Evolutionary conservation across 2,113 vertebrate genomes (phyloP), one percentile per base, ranked within the genome.

Genomic region (Ahaetulla prasina): DNA sequence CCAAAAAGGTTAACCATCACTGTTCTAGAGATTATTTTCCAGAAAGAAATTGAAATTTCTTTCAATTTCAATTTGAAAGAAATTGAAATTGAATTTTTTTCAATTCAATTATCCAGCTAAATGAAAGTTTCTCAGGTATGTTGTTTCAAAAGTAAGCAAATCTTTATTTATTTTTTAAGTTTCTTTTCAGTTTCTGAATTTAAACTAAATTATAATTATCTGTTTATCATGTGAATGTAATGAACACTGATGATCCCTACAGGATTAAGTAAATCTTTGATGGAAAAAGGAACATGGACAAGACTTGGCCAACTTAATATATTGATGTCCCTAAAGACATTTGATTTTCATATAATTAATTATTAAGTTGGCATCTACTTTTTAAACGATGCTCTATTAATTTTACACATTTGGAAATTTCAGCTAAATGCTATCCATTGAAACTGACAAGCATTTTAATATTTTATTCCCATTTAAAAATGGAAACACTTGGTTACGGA

Each of bases 21-120:
- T 47, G 5, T 47, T 47, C 45, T 93, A 93, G 90, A 96, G 95
- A 90, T 68, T 85, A 94, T 93, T 96, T 93, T 96, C 92, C 57
- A 47, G 88, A 60, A 91, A n/a, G n/a, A 16, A 68, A 92, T 88
- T n/a, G n/a, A n/a, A n/a, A n/a, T n/a, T n/a, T n/a, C n/a, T n/a
- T n/a, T n/a, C n/a, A n/a, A n/a, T n/a, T n/a, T n/a, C n/a, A n/a
- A n/a, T n/a, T n/a, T n/a, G n/a, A n/a, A n/a, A n/a, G n/a, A n/a
- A n/a, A n/a, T n/a, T n/a, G n/a, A n/a, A n/a, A n/a, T n/a, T n/a
- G n/a, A n/a, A n/a, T n/a, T n/a, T n/a, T n/a, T n/a, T n/a, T n/a
- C n/a, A n/a, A n/a, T n/a, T n/a, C n/a, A 22, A 74, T 47, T 30
- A 30, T 20, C 39, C 49, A 93, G 96, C 92, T 25, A 94, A 92